A percentile compares a stretch with the other conserved stretches of the same genome.
Evolutionary conservation across 2,113 vertebrate species (phyloP).

Genomic region (Triplophysa siluroides): DNA sequence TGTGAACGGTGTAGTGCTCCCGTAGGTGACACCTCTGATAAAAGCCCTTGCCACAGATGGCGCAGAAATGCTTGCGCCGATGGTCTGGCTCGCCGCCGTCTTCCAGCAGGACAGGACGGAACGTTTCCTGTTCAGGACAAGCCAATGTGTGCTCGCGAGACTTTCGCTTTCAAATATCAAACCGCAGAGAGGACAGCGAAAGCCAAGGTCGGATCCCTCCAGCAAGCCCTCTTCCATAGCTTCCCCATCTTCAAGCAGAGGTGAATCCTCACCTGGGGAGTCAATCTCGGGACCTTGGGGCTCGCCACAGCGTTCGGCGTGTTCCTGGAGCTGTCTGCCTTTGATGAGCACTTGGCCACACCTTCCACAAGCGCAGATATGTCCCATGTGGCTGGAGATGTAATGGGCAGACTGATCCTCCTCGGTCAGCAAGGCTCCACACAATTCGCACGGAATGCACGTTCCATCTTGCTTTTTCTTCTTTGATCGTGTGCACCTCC

Average conservation of each 20-base stretch:
- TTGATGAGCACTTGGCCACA: slow-evolving; percentile 96
- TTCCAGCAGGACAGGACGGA: slow-evolving; percentile 81
- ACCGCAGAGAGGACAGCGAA: slow-evolving; percentile 89
- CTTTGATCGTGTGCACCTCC: slow-evolving; percentile 65
- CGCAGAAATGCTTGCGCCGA: slow-evolving; percentile 95
- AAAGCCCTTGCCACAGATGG: slow-evolving; percentile 95
- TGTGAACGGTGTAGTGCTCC: slow-evolving; percentile 98
- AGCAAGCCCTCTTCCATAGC: slow-evolving; percentile 84
- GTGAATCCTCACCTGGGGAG: slow-evolving; percentile 83
- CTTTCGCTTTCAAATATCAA: slow-evolving; percentile 88
- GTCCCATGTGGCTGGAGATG: slow-evolving; percentile 92
- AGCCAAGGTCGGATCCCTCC: slow-evolving; percentile 78
- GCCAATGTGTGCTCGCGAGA: slow-evolving; percentile 85
- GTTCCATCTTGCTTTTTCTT: slow-evolving; percentile 63
- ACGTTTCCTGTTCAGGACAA: slow-evolving; percentile 90
- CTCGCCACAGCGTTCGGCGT: slow-evolving; percentile 91
- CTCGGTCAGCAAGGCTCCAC: slow-evolving; percentile 83
- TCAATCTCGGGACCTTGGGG: slow-evolving; percentile 86
- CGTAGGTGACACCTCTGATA: slow-evolving; percentile 98
- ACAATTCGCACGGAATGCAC: slow-evolving; percentile 85
- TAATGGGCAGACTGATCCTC: slow-evolving; percentile 92
- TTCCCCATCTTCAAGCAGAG: slow-evolving; percentile 77
- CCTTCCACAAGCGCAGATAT: slow-evolving; percentile 94
- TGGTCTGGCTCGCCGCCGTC: slow-evolving; percentile 86
- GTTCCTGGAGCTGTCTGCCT: slow-evolving; percentile 93